Percentiles rank a stretch among this genome's conserved stretches.
Conservation (phyloP, 2,888 invertebrate species). For the Ethmia dodecea region DNA sequence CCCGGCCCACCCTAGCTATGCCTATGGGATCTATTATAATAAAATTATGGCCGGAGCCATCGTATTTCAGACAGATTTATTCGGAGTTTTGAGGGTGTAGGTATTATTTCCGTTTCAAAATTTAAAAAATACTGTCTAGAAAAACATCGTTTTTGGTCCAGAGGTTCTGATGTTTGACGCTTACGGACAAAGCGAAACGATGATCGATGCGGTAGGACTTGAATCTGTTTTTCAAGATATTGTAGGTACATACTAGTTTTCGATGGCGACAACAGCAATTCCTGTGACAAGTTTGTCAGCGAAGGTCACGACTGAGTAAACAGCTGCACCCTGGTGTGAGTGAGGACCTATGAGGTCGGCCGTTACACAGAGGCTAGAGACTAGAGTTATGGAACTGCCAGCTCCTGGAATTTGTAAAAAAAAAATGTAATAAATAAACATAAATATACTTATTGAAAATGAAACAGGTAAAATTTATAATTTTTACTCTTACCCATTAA, state of each 20-base stretch:
- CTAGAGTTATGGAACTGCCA: slow-evolving; percentile 90
- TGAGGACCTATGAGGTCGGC: slow-evolving; percentile 93
- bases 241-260: slow-evolving; percentile 81
- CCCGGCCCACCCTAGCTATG: no score
- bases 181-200: no score
- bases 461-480: background rate
- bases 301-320: slow-evolving; percentile 96
- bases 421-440: background rate
- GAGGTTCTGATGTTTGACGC: no score
- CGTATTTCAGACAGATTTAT: no score
- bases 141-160: no score
- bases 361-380: slow-evolving; percentile 92
- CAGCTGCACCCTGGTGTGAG: slow-evolving; percentile 91
- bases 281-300: slow-evolving; percentile 95
- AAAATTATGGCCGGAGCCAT: no score
- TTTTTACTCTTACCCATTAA: slow-evolving; percentile 61
- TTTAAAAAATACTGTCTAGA: no score
- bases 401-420: slow-evolving; percentile 70
- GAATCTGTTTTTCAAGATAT: background rate
- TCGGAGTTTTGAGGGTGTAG: no score
- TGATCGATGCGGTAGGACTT: no score
- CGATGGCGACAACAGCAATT: slow-evolving; percentile 89
- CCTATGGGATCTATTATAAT: no score
- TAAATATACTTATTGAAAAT: background rate
- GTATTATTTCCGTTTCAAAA: no score